Percentiles rank a stretch among this genome's conserved stretches.
phyloP scores from a whole-genome alignment of 2,113 vertebrate genomes.

The Elgaria multicarinata region DNA sequence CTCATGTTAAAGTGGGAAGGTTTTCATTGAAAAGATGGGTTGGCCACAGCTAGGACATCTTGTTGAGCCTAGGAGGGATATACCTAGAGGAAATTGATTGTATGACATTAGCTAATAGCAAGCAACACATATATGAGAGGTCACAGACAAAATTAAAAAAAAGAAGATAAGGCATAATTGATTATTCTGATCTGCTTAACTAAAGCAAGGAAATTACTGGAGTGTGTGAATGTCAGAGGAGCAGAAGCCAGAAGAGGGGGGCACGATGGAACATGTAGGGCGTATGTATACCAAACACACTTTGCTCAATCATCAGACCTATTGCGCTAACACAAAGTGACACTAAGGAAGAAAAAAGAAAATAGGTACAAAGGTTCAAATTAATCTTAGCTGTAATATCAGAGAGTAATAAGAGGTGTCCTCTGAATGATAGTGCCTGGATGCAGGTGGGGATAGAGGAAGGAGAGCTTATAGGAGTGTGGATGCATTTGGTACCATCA shows the following conservation, averaged over 20 bases:
- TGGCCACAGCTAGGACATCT: constrained; percentile 67
- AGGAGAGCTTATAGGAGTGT: neutral
- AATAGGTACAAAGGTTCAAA: neutral
- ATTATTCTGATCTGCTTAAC: constrained; percentile 74
- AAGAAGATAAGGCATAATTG: constrained; percentile 68
- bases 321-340: accelerated
- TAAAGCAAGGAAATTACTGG: constrained; percentile 58
- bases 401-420: neutral
- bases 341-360: neutral
- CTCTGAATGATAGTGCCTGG: neutral
- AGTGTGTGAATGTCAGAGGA: constrained; percentile 44
- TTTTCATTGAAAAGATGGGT: constrained; percentile 76
- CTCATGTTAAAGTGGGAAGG: constrained; percentile 71
- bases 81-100: constrained; percentile 77
- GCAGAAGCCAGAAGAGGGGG: constrained; percentile 44
- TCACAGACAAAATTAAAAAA: constrained; percentile 60
- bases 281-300: neutral
- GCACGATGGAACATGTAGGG: neutral
- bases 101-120: constrained; percentile 79
- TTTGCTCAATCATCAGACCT: constrained; percentile 18
- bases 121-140: constrained; percentile 56
- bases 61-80: constrained; percentile 64
- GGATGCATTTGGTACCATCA: constrained; percentile 36
- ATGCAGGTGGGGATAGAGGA: neutral
- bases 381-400: neutral